Base-by-base conservation (phyloP, 2,888 invertebrate species). In the Serrognathus titanus region DNA sequence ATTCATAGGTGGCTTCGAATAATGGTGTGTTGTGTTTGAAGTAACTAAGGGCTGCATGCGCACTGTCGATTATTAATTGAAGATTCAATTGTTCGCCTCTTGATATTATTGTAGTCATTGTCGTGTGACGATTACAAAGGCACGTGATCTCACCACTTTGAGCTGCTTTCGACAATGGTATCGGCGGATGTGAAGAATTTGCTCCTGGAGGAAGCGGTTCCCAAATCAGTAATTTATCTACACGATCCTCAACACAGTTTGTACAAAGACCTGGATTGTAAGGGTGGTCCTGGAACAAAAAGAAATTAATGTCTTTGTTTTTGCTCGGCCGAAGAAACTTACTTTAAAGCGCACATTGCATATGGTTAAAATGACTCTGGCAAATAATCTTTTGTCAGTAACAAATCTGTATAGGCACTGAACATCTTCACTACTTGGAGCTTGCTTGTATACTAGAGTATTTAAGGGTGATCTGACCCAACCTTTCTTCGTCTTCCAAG, bases 1-100 rank as follows among this genome's bases (percentile, higher is more conserved):
- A 94, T 72, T 93, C 92, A 72, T 92, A 95, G 4, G 85, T 83
- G 0, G 94, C 94, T 75, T 92, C 89, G 71, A 94, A 94, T 3
- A 94, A 80, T 0, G 94, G 89, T 37, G 86, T 84, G 2, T 88
- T 84, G 69, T 92, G 90, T 74, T 94, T 94, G 78, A 94, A 94
- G 75, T 94, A 94, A 51, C 90, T 92, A 0, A 89, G 84, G 1
- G 93, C 90, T 2, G 93, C 91, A 69, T 93, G 92, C 10, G 89
- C 88, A 10, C 89, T 89, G 69, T 94, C 93, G 0, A 94, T 87
- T 40, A 90, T 86, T 64, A 94, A 81, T 70, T 91, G 90, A 10
- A 94, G 82, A 67, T 92, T 90, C 51, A 94, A 80, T 53, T 87
- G 86, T 71, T 92, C 92, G 2, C 91, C 90, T 10, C 68, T 41